Evolutionary conservation across 2,888 invertebrate species (phyloP), one percentile per base, ranked within the genome.

Genomic region (Malacosoma neustria): DNA sequence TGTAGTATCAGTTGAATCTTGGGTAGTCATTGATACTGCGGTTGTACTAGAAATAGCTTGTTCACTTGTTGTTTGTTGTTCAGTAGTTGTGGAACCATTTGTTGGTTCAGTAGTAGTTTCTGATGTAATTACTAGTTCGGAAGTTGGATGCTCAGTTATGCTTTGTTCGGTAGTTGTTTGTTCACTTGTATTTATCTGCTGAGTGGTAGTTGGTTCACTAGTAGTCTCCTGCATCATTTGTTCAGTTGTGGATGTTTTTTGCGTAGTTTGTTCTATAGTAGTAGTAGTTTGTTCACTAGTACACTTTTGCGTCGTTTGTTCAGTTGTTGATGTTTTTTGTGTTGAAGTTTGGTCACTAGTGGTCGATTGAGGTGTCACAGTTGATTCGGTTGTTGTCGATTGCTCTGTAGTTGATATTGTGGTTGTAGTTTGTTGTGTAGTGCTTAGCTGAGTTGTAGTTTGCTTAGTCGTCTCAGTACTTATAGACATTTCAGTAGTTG

Each of bases 361-460:
- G 1, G 49, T 41, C 37, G 48, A 38, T 40, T 43, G 40, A 14
- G 38, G 42, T 13, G 45, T 44, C n/a, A n/a, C n/a, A 11, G 40
- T 37, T 13, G 34, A 34, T 40, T 48, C 41, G 33, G 35, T 39
- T 14, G 45, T 45, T n/a, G 46, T 44, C 37, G 38, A 35, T 40
- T 52, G 46, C 30, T 13, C 48, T 4, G 48, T 53, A 7, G 51
- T 42, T 13, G 49, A 32, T 41, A 48, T 40, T 37, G 54, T 45
- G 7, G 48, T 49, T 1, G 59, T 64, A 7, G 60, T 54, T 40
- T 48, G 46, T 39, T 56, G 54, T n/a, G n/a, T n/a, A n/a, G n/a
- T n/a, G 30, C 34, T 44, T 9, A 49, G 44, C 15, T 48, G 49
- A 9, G 49, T 30, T 42, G 57, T 57, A 7, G 58, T 50, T 11